Conservation (phyloP, 2,797 vertebrate species). For the Pelochelys cantorii region DNA sequence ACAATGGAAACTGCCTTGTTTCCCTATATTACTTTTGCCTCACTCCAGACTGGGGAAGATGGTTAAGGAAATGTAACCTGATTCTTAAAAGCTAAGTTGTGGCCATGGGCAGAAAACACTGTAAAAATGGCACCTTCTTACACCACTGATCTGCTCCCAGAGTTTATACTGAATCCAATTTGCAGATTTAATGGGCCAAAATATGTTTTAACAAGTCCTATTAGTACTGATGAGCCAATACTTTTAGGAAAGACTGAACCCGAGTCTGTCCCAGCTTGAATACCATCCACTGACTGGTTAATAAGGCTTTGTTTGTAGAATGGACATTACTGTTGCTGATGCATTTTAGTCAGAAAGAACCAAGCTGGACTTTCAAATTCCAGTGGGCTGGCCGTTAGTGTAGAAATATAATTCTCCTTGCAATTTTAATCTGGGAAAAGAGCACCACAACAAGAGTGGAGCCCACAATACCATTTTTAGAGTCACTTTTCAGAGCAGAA, state of each 20-base stretch:
- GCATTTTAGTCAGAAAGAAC: neutral
- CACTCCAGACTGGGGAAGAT: neutral
- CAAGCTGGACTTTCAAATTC: neutral
- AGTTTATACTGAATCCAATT: neutral
- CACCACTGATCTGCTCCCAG: neutral
- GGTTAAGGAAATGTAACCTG: neutral
- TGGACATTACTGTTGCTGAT: neutral
- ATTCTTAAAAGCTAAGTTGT: neutral
- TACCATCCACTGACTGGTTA: neutral
- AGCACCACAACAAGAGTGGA: neutral
- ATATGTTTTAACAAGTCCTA: neutral
- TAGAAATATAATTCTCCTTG: neutral
- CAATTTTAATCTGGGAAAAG: neutral
- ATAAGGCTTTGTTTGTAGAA: neutral
- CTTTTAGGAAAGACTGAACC: neutral
- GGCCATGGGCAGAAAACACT: neutral
- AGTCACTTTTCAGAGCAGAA: neutral
- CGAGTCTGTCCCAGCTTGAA: neutral
- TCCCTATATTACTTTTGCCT: neutral
- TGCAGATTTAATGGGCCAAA: neutral
- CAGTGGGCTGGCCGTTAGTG: neutral
- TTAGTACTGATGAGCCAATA: neutral
- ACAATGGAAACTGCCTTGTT: rapidly evolving
- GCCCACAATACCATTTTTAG: neutral
- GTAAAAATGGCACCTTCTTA: neutral